Base-by-base conservation (phyloP, 2,888 invertebrate species). In the Brachypalpus laphriformis region DNA sequence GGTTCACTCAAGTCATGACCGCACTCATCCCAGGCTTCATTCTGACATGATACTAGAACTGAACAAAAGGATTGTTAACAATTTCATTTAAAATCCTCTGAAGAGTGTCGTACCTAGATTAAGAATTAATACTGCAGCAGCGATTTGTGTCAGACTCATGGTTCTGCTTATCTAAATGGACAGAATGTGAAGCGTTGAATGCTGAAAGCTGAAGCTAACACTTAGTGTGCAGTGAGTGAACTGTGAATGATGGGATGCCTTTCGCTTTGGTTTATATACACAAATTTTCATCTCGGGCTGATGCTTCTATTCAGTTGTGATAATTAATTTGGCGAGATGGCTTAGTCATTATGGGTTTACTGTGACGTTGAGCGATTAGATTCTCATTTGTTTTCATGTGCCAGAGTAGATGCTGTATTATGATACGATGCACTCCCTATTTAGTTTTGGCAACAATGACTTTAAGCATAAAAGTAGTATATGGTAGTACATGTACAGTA, bases 1-100 rank as follows among this genome's bases (percentile, higher is more conserved):
- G 88, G 74, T 9, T 56, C 87, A 6, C 87, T 87, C 2, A 91
- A 63, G 8, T 88, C 88, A 56, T 89, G 89, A 65, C 89, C 90
- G 57, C 91, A 91, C 42, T 85, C 83, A 25, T 87, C 87, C 85
- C 40, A 47, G 37, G 63, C 34, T 9, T 63, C 61, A 14, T 47
- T 76, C 54, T 66, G 49, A 5, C 66, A 31, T 0, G 4, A n/a
- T 3, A 51, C 63, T 37, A 47, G 11, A 37, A 18, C 54, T 71
- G 5, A 22, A 61, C 20, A 9, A 14, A 22, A 9, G 4, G 16
- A 37, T 7, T 6, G 25, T 49, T 3, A 51, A 8, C 22, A 25
- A 18, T 16, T 47, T 5, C 11, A 5, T 16, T 9, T 3, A 18
- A 20, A n/a, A 20, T 3, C 9, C n/a, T n/a, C n/a, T n/a, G n/a